Evolutionary conservation across 2,113 vertebrate genomes (phyloP).

Genomic region (Lontra canadensis): DNA sequence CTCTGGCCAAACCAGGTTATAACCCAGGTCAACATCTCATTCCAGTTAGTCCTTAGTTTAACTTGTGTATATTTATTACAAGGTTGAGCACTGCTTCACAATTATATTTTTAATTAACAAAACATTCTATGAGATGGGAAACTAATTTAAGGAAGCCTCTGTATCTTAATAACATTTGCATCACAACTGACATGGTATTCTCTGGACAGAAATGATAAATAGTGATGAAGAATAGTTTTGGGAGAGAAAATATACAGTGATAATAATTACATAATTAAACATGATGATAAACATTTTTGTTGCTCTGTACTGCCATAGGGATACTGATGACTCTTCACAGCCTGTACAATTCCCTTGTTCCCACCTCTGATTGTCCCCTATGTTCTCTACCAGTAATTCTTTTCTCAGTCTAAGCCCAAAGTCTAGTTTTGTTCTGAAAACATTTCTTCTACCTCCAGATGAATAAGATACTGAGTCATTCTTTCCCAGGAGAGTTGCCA

Average conservation of each 20-base stretch:
- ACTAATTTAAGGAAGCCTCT: not conserved
- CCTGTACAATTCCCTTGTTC: not conserved
- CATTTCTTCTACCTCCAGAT: not conserved
- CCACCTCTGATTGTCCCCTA: not conserved
- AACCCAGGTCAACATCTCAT: not conserved
- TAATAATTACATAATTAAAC: not conserved
- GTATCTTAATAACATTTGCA: not conserved
- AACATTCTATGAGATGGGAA: not conserved
- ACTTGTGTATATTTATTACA: not conserved
- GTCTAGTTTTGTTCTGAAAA: not conserved
- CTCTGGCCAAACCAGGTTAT: not conserved
- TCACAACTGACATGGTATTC: not conserved
- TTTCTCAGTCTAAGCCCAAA: not conserved
- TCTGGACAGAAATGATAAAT: not conserved
- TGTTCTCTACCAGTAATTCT: not conserved
- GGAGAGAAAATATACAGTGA: not conserved
- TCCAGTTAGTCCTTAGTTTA: not conserved
- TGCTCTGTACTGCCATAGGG: not conserved
- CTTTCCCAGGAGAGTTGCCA: not conserved
- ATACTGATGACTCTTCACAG: not conserved
- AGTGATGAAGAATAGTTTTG: not conserved
- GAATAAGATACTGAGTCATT: not conserved
- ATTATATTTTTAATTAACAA: not conserved
- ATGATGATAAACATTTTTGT: not conserved
- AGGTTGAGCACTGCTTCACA: not conserved